Conservation (phyloP, 2,797 vertebrate species). For the Aselliscus stoliczkanus region DNA sequence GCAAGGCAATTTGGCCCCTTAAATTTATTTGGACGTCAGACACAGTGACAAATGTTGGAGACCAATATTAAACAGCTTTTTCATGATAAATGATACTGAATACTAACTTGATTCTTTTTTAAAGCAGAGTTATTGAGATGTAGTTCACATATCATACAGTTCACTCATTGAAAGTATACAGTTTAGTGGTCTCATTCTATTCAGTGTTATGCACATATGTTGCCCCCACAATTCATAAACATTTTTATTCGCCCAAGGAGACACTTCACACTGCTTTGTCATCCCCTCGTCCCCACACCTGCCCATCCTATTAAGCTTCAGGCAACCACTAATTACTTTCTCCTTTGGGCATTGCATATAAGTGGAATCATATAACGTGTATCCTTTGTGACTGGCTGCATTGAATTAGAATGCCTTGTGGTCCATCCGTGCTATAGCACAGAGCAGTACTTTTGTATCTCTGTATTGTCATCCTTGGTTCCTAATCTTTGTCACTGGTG, state of each 20-base stretch:
- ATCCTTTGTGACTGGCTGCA: background rate
- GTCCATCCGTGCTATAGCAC: fast-evolving
- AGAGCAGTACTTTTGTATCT: fast-evolving
- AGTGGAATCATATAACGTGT: fast-evolving
- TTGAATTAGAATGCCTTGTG: background rate
- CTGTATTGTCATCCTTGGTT: background rate
- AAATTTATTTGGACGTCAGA: background rate
- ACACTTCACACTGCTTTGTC: fast-evolving
- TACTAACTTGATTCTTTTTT: background rate
- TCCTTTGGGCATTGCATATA: background rate
- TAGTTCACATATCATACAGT: background rate
- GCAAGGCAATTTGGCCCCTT: background rate
- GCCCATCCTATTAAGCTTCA: too few species aligned
- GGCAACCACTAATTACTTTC: background rate
- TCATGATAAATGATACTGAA: background rate
- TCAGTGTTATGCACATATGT: fast-evolving
- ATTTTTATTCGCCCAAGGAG: background rate
- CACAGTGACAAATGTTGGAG: background rate
- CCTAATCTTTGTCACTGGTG: background rate
- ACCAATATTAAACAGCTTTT: background rate
- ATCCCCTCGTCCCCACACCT: fast-evolving
- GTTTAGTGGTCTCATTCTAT: background rate
- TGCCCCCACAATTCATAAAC: background rate
- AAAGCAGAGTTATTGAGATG: background rate
- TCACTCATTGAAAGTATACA: background rate